phyloP scores from a whole-genome alignment of 2,113 vertebrate species.

The Aramus guarauna region DNA sequence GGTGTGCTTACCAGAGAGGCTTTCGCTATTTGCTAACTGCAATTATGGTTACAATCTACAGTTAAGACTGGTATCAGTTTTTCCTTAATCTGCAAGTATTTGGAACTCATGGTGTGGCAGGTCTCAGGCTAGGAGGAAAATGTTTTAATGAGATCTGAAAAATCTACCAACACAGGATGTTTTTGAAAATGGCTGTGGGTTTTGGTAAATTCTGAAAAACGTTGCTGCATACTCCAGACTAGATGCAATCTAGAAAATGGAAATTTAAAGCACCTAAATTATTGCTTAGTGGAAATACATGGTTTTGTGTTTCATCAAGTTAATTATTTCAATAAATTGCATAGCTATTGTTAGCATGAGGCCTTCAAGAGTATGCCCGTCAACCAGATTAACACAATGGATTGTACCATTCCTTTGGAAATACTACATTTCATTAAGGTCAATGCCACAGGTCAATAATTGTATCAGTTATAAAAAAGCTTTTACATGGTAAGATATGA shows the following conservation, averaged over 20 bases:
- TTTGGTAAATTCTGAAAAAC: neutral
- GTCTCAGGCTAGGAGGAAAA: neutral
- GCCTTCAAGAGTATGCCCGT: constrained; percentile 33
- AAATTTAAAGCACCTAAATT: neutral
- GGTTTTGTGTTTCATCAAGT: neutral
- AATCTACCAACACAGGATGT: neutral
- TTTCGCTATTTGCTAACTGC: neutral
- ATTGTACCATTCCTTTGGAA: constrained; percentile 49
- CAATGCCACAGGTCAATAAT: constrained; percentile 62
- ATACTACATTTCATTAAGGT: constrained; percentile 59
- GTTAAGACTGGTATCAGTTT: neutral
- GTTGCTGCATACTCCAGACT: neutral
- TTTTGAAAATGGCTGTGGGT: neutral
- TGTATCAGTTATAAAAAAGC: constrained; percentile 47
- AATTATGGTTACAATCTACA: neutral
- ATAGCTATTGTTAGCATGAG: neutral
- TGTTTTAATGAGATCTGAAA: neutral
- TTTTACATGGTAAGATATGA: constrained; percentile 55
- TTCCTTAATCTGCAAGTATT: neutral
- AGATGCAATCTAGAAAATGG: neutral
- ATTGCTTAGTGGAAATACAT: neutral
- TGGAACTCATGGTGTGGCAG: neutral
- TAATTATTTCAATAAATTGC: constrained; percentile 38
- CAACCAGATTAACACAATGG: constrained; percentile 51
- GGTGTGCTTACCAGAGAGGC: neutral